phyloP scores from a whole-genome alignment of 2,797 vertebrate genomes.

The Semotilus atromaculatus region DNA sequence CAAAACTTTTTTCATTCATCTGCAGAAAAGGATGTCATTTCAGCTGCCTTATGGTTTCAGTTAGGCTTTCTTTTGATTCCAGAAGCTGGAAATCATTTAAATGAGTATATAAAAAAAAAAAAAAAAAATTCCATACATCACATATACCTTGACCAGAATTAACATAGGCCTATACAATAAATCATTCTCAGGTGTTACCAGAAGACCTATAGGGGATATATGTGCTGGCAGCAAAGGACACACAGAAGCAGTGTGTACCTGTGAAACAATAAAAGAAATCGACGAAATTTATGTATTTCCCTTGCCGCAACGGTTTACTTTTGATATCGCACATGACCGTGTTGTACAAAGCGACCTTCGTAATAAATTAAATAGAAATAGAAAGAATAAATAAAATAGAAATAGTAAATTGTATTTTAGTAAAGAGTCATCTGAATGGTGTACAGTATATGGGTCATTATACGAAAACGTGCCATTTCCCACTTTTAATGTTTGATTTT shows the following conservation, averaged over 20 bases:
- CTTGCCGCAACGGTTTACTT: not conserved
- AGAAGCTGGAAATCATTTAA: not conserved
- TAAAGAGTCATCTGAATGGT: too few relatives aligned
- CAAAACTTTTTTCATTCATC: conserved; percentile 7
- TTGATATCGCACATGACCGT: not conserved
- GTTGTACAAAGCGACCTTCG: too few relatives aligned
- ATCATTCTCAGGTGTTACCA: not conserved
- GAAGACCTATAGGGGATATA: not conserved
- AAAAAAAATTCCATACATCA: not conserved
- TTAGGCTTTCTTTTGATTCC: not conserved
- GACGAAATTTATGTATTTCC: too few relatives aligned
- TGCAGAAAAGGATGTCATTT: conserved; percentile 23
- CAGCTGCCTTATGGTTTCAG: not conserved
- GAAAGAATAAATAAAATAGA: not conserved
- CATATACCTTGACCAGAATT: not conserved
- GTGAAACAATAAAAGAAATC: too few relatives aligned
- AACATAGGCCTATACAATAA: not conserved
- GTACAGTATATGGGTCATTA: too few relatives aligned
- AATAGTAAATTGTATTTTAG: too few relatives aligned
- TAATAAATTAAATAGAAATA: not conserved
- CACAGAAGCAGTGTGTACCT: too few relatives aligned
- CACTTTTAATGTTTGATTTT: too few relatives aligned
- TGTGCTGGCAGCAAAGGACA: too few relatives aligned
- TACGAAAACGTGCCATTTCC: too few relatives aligned
- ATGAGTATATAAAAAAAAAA: not conserved